Percentiles rank a stretch among this genome's conserved stretches.
These are phyloP conservation scores for Acronicta psi DNA, from an alignment of 2,888 invertebrate species.

Conservation along the genomic window DNA sequence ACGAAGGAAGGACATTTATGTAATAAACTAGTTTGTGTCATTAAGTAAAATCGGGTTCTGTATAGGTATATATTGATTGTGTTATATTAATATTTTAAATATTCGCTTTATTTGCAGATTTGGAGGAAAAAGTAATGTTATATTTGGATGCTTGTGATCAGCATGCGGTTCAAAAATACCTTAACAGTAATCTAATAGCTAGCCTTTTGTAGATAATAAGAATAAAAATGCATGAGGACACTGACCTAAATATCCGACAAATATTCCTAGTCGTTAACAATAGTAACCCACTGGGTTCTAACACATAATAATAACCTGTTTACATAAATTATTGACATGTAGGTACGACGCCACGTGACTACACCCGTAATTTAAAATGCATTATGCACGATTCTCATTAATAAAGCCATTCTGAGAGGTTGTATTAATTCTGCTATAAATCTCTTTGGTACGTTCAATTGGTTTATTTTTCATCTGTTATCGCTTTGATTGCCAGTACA, in stretches of 20 bases:
- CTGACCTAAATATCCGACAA: not conserved
- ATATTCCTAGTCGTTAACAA: not conserved
- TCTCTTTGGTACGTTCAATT: slow-evolving; percentile 40
- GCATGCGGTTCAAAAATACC: too few relatives aligned
- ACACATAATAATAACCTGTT: too few relatives aligned
- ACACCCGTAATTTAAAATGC: slow-evolving; percentile 34
- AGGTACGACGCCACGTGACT: not conserved
- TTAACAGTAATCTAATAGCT: too few relatives aligned
- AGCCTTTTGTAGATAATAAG: too few relatives aligned
- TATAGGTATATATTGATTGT: not conserved
- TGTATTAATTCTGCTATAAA: slow-evolving; percentile 48
- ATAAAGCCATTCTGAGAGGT: slow-evolving; percentile 26
- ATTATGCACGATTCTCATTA: slow-evolving; percentile 24
- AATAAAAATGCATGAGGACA: too few relatives aligned
- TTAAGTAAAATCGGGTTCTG: slow-evolving; percentile 1
- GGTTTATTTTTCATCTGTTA: slow-evolving; percentile 36
- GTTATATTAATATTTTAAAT: too few relatives aligned
- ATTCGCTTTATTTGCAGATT: not conserved
- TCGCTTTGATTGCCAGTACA: slow-evolving; percentile 9
- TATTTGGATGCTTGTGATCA: too few relatives aligned
- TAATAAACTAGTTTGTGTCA: slow-evolving; percentile 24
- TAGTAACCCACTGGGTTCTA: too few relatives aligned
- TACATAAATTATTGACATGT: not conserved
- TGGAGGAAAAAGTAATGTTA: too few relatives aligned
- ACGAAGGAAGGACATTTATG: slow-evolving; percentile 36